Conservation (phyloP, 2,888 invertebrate species). For the Caenorhabditis sp. region DNA sequence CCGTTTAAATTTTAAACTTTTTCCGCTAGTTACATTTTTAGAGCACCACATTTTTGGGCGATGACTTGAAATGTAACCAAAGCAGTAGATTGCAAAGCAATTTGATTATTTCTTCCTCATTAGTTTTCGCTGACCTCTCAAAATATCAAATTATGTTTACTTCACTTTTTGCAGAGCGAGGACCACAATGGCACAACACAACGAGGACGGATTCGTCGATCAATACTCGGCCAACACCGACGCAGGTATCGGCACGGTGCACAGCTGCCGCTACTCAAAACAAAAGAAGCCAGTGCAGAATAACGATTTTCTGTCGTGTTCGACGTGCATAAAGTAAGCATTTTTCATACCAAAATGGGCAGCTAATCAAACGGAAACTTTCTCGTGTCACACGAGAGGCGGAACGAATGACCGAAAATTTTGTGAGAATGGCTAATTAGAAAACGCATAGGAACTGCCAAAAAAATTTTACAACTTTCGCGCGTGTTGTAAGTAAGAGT, state of each 20-base stretch:
- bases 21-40: too few species aligned
- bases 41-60: too few species aligned
- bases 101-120: not conserved
- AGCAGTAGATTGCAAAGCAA: too few species aligned
- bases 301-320: conserved; percentile 36
- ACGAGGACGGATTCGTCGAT: conserved; percentile 59
- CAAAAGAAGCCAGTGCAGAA: conserved; percentile 50
- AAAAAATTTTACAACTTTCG: conserved; percentile 1
- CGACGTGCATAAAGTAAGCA: conserved; percentile 59
- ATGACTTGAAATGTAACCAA: too few species aligned
- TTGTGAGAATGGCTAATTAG: not conserved
- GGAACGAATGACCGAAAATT: not conserved
- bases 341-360: conserved; percentile 4
- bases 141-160: conserved; percentile 1
- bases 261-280: conserved; percentile 64
- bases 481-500: conserved; percentile 9
- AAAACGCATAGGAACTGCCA: not conserved
- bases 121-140: not conserved
- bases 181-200: conserved; percentile 26
- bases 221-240: conserved; percentile 40
- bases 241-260: conserved; percentile 62
- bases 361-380: not conserved
- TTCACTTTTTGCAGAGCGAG: conserved; percentile 17
- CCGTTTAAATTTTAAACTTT: too few species aligned
- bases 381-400: not conserved